A percentile compares a stretch with the other conserved stretches of the same genome.
Conservation (phyloP, 2,888 invertebrate species). For the Ormyrus labotus region DNA sequence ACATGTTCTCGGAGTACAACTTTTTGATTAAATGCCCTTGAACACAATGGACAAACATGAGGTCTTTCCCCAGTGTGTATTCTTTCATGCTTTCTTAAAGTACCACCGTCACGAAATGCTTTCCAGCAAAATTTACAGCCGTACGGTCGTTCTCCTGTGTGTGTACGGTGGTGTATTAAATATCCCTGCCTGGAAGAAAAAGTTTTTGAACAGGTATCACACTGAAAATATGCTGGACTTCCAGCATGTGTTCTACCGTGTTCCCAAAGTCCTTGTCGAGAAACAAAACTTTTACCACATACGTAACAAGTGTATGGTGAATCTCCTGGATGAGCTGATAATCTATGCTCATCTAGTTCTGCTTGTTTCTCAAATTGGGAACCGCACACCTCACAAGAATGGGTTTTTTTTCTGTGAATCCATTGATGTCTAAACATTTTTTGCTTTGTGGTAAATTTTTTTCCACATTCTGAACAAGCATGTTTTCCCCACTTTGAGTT, state of each 20-base stretch:
- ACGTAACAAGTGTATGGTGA: slow-evolving; percentile 75
- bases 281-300: slow-evolving; percentile 76
- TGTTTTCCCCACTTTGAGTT: slow-evolving; percentile 73
- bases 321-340: slow-evolving; percentile 73
- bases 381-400: slow-evolving; percentile 75
- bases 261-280: slow-evolving; percentile 76
- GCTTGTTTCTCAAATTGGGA: slow-evolving; percentile 73
- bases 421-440: slow-evolving; percentile 76
- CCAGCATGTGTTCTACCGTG: slow-evolving; percentile 75
- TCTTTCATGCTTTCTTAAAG: slow-evolving; percentile 77
- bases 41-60: slow-evolving; percentile 77
- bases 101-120: slow-evolving; percentile 78
- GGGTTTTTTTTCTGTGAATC: slow-evolving; percentile 76
- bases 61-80: slow-evolving; percentile 78
- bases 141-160: slow-evolving; percentile 78
- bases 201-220: slow-evolving; percentile 77
- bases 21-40: slow-evolving; percentile 78
- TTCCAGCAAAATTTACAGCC: slow-evolving; percentile 78
- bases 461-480: slow-evolving; percentile 74
- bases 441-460: slow-evolving; percentile 76
- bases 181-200: slow-evolving; percentile 77
- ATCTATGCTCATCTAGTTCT: slow-evolving; percentile 74
- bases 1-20: slow-evolving; percentile 78
- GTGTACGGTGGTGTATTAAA: slow-evolving; percentile 77
- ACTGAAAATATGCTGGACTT: slow-evolving; percentile 75